A percentile compares a stretch with the other conserved stretches of the same genome.
Conservation (phyloP, 2,888 invertebrate species). For the Harpagoxenus sublaevis region DNA sequence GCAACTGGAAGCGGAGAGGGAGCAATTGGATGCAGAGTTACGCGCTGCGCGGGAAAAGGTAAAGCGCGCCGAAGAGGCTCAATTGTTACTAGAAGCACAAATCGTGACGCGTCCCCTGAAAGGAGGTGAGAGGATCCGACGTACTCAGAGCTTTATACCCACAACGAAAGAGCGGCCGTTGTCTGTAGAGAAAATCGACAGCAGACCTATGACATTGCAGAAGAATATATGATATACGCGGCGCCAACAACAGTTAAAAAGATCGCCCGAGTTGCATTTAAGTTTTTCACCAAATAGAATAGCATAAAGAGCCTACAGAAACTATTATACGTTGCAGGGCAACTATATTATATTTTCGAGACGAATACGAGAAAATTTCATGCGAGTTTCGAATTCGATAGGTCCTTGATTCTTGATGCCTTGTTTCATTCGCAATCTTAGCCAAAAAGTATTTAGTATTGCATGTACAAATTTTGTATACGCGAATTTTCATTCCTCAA, state of each 20-base stretch:
- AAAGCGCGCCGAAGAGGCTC: slow-evolving; percentile 89
- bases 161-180: slow-evolving; percentile 88
- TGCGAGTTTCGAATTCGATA: slow-evolving; percentile 22
- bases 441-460: slow-evolving; percentile 30
- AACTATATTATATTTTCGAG: not conserved
- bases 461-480: slow-evolving; percentile 6
- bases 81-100: slow-evolving; percentile 88
- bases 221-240: slow-evolving; percentile 70
- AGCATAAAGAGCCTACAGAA: slow-evolving; percentile 34
- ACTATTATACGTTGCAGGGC: slow-evolving; percentile 16
- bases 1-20: slow-evolving; percentile 91
- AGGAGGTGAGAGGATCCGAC: slow-evolving; percentile 89
- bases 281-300: slow-evolving; percentile 43
- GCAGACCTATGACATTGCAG: slow-evolving; percentile 67
- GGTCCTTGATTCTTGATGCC: slow-evolving; percentile 6
- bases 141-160: slow-evolving; percentile 91
- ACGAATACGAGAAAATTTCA: slow-evolving; percentile 14
- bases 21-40: slow-evolving; percentile 90
- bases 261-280: slow-evolving; percentile 22
- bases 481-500: not conserved
- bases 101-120: slow-evolving; percentile 88
- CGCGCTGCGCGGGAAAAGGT: slow-evolving; percentile 91
- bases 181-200: slow-evolving; percentile 80
- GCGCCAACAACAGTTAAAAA: not conserved
- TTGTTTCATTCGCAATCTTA: slow-evolving; percentile 29